phyloP scores from a whole-genome alignment of 1,140 invertebrate species.

The Eurosta solidaginis region DNA sequence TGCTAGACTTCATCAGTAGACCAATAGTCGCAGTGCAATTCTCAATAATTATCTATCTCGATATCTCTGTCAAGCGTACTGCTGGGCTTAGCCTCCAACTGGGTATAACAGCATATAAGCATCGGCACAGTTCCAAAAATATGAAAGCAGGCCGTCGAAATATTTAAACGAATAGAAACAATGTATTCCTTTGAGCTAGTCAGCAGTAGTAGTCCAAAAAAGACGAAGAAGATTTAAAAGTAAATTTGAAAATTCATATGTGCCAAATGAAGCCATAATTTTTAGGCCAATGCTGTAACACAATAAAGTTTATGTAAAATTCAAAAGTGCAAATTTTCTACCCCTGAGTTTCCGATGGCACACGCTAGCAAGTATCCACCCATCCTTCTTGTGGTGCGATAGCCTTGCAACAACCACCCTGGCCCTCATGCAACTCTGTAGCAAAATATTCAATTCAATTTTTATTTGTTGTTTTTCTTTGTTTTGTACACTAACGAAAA shows the following conservation, averaged over 20 bases:
- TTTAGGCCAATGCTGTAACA: neutral
- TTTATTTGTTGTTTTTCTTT: neutral
- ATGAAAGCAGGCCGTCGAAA: too few relatives aligned
- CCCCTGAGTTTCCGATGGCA: too few relatives aligned
- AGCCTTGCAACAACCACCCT: neutral
- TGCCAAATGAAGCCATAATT: constrained; percentile 24
- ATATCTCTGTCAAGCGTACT: too few relatives aligned
- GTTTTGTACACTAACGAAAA: neutral
- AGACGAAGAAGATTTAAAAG: neutral
- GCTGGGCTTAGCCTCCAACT: too few relatives aligned
- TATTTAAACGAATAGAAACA: too few relatives aligned
- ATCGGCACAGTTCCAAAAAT: too few relatives aligned
- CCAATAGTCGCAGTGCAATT: too few relatives aligned
- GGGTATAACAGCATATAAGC: too few relatives aligned
- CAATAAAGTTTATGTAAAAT: constrained; percentile 9
- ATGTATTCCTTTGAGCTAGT: neutral
- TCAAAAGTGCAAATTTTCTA: neutral
- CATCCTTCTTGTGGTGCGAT: too few relatives aligned
- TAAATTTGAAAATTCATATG: neutral
- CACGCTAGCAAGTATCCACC: too few relatives aligned
- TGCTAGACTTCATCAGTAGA: too few relatives aligned
- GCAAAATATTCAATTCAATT: neutral
- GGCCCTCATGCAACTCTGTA: neutral
- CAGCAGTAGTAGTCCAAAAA: neutral
- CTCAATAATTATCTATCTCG: too few relatives aligned